These are phyloP conservation scores for Tangara arthus DNA, from an alignment of 2,797 vertebrate species.

Conservation along the genomic window DNA sequence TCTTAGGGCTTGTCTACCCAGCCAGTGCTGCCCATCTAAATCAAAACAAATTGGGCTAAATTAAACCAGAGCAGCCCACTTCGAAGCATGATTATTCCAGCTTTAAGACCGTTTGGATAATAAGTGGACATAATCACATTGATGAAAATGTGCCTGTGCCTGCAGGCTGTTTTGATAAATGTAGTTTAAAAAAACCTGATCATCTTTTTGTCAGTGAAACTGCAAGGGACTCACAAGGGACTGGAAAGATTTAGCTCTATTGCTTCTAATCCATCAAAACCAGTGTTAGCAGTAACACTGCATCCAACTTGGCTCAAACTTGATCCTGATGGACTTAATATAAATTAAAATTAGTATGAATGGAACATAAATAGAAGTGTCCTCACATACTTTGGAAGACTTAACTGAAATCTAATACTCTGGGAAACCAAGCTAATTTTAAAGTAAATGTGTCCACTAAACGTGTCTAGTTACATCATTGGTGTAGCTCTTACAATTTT, in stretches of 20 bases:
- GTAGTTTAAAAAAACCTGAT: not conserved
- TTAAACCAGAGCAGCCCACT: not conserved
- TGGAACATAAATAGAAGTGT: conserved; percentile 26
- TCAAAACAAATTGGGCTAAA: not conserved
- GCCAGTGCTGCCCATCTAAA: not conserved
- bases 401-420: not conserved
- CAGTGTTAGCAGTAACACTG: not conserved
- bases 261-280: conserved; percentile 17
- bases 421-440: conserved; percentile 7
- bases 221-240: not conserved
- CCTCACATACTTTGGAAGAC: not conserved
- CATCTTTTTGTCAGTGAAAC: not conserved
- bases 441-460: not conserved
- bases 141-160: not conserved
- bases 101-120: not conserved
- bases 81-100: not conserved
- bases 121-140: not conserved
- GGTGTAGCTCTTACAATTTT: not conserved
- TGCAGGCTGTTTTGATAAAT: not conserved
- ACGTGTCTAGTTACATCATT: not conserved
- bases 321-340: conserved; percentile 30
- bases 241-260: not conserved
- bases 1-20: not conserved
- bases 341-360: conserved; percentile 9
- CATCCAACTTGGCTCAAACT: not conserved